Conservation (phyloP, 2,113 vertebrate genomes). For the Numenius arquata region DNA sequence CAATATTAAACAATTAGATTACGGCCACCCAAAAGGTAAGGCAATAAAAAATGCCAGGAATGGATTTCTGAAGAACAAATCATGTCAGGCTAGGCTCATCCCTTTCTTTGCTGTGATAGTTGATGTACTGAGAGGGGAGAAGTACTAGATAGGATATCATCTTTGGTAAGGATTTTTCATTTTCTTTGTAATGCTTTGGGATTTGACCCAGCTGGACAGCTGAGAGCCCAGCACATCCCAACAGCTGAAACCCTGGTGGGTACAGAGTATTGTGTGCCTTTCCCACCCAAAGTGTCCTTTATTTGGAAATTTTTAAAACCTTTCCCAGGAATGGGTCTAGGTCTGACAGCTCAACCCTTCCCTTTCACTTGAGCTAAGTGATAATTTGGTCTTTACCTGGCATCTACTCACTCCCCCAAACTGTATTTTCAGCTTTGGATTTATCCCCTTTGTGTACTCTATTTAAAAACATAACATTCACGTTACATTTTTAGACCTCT, state of each 20-base stretch:
- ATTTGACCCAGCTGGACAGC: neutral
- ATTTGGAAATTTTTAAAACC: neutral
- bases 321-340: neutral
- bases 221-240: neutral
- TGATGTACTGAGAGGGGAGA: neutral
- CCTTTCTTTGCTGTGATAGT: neutral
- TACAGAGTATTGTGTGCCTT: neutral
- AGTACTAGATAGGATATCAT: neutral
- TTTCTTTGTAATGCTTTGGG: neutral
- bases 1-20: neutral
- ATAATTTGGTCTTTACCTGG: neutral
- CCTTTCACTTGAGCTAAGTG: neutral
- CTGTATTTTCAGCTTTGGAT: neutral
- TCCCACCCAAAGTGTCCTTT: neutral
- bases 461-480: neutral
- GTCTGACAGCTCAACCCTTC: neutral
- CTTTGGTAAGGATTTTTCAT: neutral
- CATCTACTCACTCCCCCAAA: neutral
- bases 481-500: neutral
- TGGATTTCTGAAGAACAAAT: constrained; percentile 12
- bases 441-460: neutral
- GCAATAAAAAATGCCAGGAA: neutral
- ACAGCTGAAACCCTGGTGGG: neutral
- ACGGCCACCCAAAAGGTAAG: neutral
- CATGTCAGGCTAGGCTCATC: neutral